Percentiles rank a stretch among this genome's conserved stretches.
These are phyloP conservation scores for Aegithalos caudatus DNA, from an alignment of 2,113 vertebrate genomes.

Conservation along the genomic window DNA sequence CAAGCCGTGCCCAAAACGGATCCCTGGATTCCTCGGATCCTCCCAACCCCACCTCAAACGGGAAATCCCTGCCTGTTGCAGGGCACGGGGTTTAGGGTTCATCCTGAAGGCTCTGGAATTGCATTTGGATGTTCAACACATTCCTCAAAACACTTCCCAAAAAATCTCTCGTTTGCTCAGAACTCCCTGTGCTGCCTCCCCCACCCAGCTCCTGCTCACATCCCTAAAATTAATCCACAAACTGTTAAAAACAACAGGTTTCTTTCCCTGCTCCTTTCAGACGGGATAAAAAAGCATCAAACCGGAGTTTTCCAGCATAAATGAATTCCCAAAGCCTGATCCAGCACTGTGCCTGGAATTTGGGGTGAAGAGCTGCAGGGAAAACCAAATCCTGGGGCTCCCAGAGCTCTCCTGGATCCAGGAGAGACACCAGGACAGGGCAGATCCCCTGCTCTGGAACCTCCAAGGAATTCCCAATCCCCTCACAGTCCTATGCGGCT, in stretches of 20 bases:
- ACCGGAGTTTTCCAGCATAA: background rate
- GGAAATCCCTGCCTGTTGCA: background rate
- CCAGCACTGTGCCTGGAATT: fast-evolving
- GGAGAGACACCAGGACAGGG: background rate
- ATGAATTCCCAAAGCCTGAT: background rate
- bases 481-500: background rate
- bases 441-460: background rate
- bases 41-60: background rate
- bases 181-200: background rate
- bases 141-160: background rate
- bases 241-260: background rate
- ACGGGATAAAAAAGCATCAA: background rate
- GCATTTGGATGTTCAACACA: background rate
- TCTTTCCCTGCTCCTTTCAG: background rate
- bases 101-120: background rate
- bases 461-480: background rate
- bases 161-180: background rate
- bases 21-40: background rate
- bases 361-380: background rate
- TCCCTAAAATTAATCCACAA: background rate
- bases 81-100: background rate
- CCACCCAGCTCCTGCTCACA: background rate
- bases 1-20: fast-evolving
- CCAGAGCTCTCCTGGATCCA: background rate
- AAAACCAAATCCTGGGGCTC: background rate